Conservation (phyloP, 2,888 invertebrate species). For the Nomada ruficornis region DNA sequence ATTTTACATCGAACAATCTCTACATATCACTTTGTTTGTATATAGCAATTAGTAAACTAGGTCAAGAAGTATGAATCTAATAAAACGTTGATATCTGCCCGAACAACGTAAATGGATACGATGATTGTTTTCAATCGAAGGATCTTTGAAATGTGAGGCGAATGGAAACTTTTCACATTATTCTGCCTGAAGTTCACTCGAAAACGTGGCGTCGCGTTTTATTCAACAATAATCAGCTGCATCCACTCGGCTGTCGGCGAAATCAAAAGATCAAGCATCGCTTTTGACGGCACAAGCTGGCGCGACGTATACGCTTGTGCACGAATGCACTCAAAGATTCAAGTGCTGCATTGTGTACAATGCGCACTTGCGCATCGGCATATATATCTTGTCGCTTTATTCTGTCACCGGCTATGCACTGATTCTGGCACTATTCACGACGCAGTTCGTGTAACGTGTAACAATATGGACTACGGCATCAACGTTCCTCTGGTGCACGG, state of each 20-base stretch:
- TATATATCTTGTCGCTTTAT: slow-evolving; percentile 44
- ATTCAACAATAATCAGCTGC: slow-evolving; percentile 41
- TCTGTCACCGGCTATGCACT: slow-evolving; percentile 44
- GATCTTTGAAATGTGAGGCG: background rate
- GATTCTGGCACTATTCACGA: slow-evolving; percentile 45
- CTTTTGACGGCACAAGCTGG: slow-evolving; percentile 44
- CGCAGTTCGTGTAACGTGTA: slow-evolving; percentile 33
- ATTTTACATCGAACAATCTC: background rate
- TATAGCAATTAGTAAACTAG: background rate
- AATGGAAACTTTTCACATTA: background rate
- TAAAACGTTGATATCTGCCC: no score
- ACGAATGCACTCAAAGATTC: slow-evolving; percentile 57
- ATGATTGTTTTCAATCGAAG: background rate
- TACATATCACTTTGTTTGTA: no score
- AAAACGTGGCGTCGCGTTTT: slow-evolving; percentile 7
- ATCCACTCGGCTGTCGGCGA: slow-evolving; percentile 42
- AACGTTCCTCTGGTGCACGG: slow-evolving; percentile 15
- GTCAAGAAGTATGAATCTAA: background rate
- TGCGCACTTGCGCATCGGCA: slow-evolving; percentile 49
- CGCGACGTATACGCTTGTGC: slow-evolving; percentile 42
- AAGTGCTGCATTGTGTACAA: slow-evolving; percentile 61
- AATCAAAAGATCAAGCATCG: slow-evolving; percentile 61
- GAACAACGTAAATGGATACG: no score
- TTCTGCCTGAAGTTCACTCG: background rate
- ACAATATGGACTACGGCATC: slow-evolving; percentile 42